Conservation (phyloP, 1,140 invertebrate genomes). For the Lutraria rhynchaena region DNA sequence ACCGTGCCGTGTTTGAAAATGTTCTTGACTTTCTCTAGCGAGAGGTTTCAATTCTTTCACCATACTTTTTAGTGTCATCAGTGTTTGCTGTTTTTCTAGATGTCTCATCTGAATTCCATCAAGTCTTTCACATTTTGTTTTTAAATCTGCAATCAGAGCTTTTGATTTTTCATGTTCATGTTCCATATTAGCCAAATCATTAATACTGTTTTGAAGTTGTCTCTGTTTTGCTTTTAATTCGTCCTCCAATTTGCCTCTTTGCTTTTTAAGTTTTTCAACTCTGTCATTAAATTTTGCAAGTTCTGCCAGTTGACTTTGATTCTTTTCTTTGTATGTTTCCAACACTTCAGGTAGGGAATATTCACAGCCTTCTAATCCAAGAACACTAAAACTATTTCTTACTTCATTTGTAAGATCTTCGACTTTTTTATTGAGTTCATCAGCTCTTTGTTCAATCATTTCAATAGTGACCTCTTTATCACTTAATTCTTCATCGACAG, state of each 20-base stretch:
- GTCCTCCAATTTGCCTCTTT: conserved; percentile 17
- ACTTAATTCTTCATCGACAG: neutral
- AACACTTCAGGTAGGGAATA: conserved; percentile 40
- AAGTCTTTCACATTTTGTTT: conserved; percentile 24
- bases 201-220: conserved; percentile 30
- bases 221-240: conserved; percentile 28
- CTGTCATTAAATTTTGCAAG: conserved; percentile 16
- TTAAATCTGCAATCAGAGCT: neutral
- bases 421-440: conserved; percentile 20
- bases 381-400: conserved; percentile 12
- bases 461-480: conserved; percentile 34
- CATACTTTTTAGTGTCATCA: conserved; percentile 39
- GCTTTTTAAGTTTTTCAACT: conserved; percentile 17
- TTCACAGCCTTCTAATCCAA: conserved; percentile 41
- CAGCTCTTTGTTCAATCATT: conserved; percentile 32
- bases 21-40: conserved; percentile 3
- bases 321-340: conserved; percentile 34
- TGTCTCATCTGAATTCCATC: conserved; percentile 27
- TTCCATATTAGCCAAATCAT: conserved; percentile 11
- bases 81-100: conserved; percentile 48
- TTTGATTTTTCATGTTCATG: conserved; percentile 16
- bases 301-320: conserved; percentile 19
- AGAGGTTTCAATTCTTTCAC: conserved; percentile 15
- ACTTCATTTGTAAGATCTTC: conserved; percentile 41
- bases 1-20: neutral